A percentile compares a stretch with the other conserved stretches of the same genome.
These are phyloP conservation scores for Norana najaformis DNA, from an alignment of 2,888 invertebrate species.

Conservation along the genomic window DNA sequence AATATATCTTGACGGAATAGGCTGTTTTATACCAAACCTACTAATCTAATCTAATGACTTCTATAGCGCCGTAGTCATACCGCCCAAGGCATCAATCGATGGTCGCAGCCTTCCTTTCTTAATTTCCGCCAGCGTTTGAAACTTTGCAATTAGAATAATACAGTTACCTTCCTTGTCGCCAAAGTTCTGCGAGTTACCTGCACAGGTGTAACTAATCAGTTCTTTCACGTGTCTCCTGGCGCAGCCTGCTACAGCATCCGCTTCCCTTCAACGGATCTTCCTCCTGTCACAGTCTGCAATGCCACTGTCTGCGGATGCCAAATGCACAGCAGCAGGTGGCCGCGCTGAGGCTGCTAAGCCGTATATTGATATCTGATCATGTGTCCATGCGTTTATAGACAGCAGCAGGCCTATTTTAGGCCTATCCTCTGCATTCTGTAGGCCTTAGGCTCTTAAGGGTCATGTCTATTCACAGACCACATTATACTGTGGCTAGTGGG, in stretches of 20 bases:
- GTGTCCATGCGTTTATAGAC: conserved; percentile 1
- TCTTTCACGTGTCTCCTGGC: background rate
- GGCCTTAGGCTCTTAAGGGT: background rate
- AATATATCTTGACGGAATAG: too few relatives aligned
- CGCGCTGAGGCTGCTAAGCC: background rate
- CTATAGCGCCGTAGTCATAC: too few relatives aligned
- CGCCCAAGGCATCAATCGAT: too few relatives aligned
- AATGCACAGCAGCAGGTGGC: background rate
- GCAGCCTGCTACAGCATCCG: background rate
- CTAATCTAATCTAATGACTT: too few relatives aligned
- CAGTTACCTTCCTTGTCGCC: too few relatives aligned
- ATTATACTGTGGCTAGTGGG: background rate
- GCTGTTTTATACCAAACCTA: too few relatives aligned
- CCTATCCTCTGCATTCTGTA: background rate
- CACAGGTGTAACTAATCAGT: background rate
- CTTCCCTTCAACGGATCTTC: background rate
- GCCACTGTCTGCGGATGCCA: background rate
- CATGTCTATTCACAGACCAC: background rate
- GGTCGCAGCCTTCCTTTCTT: too few relatives aligned
- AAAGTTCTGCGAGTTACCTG: background rate
- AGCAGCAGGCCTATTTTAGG: background rate
- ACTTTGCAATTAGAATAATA: too few relatives aligned
- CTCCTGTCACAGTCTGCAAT: background rate
- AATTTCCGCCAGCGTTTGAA: too few relatives aligned
- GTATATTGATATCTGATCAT: too few relatives aligned